Conservation (phyloP, 1,140 invertebrate genomes). For the Lepidurus packardi region DNA sequence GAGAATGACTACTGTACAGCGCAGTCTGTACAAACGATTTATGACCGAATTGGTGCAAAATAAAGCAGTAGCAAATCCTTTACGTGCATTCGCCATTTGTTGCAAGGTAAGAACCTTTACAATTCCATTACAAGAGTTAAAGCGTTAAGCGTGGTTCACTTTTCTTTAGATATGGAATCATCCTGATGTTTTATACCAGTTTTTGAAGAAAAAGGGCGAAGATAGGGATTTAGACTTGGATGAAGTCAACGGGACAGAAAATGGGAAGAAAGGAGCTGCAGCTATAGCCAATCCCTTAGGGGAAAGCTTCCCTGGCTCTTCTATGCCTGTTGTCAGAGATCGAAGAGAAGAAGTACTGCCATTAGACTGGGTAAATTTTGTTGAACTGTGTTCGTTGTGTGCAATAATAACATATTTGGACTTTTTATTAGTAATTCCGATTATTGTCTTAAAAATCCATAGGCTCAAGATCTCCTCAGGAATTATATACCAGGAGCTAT, state of each 20-base stretch:
- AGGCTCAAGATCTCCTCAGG: slow-evolving; percentile 78
- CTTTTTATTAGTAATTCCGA: neutral
- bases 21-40: slow-evolving; percentile 79
- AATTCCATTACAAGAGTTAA: neutral
- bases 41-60: slow-evolving; percentile 84
- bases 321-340: neutral
- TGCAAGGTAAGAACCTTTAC: slow-evolving; percentile 67
- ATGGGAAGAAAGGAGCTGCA: slow-evolving; percentile 40
- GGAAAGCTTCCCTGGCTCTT: neutral
- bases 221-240: slow-evolving; percentile 89
- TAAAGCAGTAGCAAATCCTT: slow-evolving; percentile 83
- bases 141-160: slow-evolving; percentile 33
- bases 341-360: slow-evolving; percentile 1
- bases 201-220: slow-evolving; percentile 73
- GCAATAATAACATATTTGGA: slow-evolving; percentile 24
- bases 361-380: neutral
- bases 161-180: slow-evolving; percentile 90
- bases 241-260: slow-evolving; percentile 55
- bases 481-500: slow-evolving; percentile 81
- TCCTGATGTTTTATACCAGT: slow-evolving; percentile 91
- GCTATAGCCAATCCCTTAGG: slow-evolving; percentile 38
- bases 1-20: slow-evolving; percentile 78
- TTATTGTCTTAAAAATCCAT: slow-evolving; percentile 37
- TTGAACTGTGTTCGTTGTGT: neutral
- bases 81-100: slow-evolving; percentile 96